Conservation (phyloP, 1,140 invertebrate genomes). For the Gryon sp. region DNA sequence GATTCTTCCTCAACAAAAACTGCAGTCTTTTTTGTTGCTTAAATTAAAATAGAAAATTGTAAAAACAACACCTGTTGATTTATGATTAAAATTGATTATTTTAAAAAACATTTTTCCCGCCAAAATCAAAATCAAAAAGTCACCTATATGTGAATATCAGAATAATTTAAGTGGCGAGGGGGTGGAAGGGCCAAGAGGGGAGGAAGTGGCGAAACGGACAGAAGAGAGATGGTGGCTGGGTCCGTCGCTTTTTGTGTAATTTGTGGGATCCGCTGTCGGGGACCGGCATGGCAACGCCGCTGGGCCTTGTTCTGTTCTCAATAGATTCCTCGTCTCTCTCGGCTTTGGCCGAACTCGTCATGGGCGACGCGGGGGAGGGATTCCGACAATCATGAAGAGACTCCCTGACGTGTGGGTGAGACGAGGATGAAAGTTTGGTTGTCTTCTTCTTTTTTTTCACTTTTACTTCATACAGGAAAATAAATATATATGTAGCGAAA, state of each 20-base stretch:
- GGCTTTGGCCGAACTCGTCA: constrained; percentile 19
- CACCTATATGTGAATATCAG: too few species aligned
- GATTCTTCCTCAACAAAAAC: too few species aligned
- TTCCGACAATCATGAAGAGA: neutral
- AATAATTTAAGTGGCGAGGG: too few species aligned
- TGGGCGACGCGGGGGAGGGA: neutral
- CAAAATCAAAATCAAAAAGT: too few species aligned
- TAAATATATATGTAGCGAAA: too few species aligned
- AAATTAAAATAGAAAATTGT: too few species aligned
- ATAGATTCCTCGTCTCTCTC: constrained; percentile 58
- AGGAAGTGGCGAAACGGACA: constrained; percentile 9
- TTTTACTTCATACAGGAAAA: too few species aligned
- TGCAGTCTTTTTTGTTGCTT: too few species aligned
- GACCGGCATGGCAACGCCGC: constrained; percentile 72
- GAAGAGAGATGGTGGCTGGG: constrained; percentile 26
- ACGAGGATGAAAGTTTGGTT: constrained; percentile 2
- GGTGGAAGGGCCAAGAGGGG: neutral
- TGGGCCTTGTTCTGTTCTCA: constrained; percentile 57
- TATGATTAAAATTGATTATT: too few species aligned
- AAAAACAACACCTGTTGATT: too few species aligned
- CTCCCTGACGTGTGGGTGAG: constrained; percentile 15
- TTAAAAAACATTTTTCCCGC: too few species aligned
- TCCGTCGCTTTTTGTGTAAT: constrained; percentile 65
- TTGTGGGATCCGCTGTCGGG: constrained; percentile 60
- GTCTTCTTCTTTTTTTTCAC: too few species aligned